Conservation (phyloP, 2,888 invertebrate genomes). For the Apantesis nais region DNA sequence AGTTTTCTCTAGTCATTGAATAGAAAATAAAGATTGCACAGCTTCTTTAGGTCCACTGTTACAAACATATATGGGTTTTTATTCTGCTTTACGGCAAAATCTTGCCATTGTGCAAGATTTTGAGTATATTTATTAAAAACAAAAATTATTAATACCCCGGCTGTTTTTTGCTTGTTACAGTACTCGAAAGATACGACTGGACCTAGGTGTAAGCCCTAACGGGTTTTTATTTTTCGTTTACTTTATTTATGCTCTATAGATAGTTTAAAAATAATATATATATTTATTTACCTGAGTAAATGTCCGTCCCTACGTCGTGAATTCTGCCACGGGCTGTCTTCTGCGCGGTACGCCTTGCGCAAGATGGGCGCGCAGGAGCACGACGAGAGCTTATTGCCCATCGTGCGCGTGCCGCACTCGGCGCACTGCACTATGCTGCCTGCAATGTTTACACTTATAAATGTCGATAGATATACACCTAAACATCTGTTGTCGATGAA, state of each 20-base stretch:
- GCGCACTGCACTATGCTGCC: slow-evolving; percentile 86
- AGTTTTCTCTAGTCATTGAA: neutral
- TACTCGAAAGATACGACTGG: no score
- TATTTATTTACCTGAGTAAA: slow-evolving; percentile 90
- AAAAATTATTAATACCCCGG: no score
- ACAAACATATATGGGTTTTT: neutral
- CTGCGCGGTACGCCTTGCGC: slow-evolving; percentile 98
- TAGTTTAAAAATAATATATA: neutral
- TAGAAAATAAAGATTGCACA: neutral
- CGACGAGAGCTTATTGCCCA: slow-evolving; percentile 99
- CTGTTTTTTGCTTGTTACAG: no score
- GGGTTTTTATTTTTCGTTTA: no score
- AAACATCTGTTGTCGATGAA: neutral
- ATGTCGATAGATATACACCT: neutral
- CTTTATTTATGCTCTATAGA: neutral
- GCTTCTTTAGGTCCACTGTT: neutral
- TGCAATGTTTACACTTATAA: slow-evolving; percentile 51
- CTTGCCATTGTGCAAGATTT: no score
- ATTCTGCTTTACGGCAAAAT: no score
- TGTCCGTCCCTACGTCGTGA: slow-evolving; percentile 94
- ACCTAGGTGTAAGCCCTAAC: no score
- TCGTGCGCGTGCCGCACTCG: slow-evolving; percentile 88
- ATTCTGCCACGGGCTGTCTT: slow-evolving; percentile 98
- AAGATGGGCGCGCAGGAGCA: slow-evolving; percentile 98
- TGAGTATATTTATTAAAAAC: no score